phyloP scores from a whole-genome alignment of 1,140 invertebrate species.

The Diploscapter pachys region DNA sequence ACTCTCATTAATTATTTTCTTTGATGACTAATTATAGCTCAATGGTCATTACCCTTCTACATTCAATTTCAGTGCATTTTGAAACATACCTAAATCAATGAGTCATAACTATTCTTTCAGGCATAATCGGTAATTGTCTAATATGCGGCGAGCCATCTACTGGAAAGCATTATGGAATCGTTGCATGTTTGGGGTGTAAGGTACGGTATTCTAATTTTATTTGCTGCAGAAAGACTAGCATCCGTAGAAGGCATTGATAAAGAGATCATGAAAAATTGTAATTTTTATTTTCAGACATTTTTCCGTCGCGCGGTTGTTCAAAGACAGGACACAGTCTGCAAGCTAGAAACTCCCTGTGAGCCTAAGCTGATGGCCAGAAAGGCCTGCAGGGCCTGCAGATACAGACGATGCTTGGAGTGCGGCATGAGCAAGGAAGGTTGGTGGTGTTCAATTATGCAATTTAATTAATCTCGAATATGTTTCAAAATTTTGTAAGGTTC shows the following conservation, averaged over 20 bases:
- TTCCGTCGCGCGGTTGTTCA: slow-evolving; percentile 32
- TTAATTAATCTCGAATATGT: too few species aligned
- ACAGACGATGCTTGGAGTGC: slow-evolving; percentile 36
- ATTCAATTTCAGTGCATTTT: too few species aligned
- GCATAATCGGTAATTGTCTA: slow-evolving; percentile 35
- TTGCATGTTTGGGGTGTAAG: slow-evolving; percentile 64
- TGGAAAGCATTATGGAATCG: slow-evolving; percentile 63
- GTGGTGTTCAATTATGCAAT: neutral
- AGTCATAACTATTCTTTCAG: slow-evolving; percentile 22
- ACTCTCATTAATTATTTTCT: too few species aligned
- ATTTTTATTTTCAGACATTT: neutral
- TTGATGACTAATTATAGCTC: too few species aligned
- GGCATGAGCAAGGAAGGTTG: slow-evolving; percentile 43
- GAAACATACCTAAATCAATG: too few species aligned
- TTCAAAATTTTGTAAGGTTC: too few species aligned
- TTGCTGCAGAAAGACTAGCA: slow-evolving; percentile 28
- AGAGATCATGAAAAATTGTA: slow-evolving; percentile 10
- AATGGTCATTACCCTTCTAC: too few species aligned
- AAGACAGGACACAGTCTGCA: slow-evolving; percentile 34
- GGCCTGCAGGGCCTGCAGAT: slow-evolving; percentile 40
- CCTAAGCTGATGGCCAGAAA: slow-evolving; percentile 25
- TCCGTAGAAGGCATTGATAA: slow-evolving; percentile 24
- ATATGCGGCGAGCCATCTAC: slow-evolving; percentile 55
- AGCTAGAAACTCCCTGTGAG: slow-evolving; percentile 31
- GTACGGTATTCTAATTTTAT: slow-evolving; percentile 32